Percentiles rank a stretch among this genome's conserved stretches.
phyloP scores from a whole-genome alignment of 2,113 vertebrate genomes.

The Chinchilla lanigera region DNA sequence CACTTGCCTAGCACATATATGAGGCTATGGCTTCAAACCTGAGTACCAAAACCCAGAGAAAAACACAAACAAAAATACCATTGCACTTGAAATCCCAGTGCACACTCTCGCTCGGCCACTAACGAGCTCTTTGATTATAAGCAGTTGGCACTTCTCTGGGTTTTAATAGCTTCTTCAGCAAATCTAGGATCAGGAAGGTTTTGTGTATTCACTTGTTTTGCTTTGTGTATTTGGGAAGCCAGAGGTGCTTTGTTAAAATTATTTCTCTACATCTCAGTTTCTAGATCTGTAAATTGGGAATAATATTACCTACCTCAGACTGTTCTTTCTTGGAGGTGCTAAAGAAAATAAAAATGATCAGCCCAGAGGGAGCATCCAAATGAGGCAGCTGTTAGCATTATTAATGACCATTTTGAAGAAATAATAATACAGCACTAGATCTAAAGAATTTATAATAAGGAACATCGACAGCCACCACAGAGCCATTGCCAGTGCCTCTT shows the following conservation, averaged over 20 bases:
- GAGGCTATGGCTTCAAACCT: not conserved
- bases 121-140: rapidly evolving
- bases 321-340: not conserved
- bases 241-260: not conserved
- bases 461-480: not conserved
- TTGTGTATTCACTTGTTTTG: not conserved
- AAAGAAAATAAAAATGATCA: not conserved
- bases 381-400: no score
- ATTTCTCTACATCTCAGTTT: not conserved
- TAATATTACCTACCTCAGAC: not conserved
- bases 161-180: not conserved
- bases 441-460: not conserved
- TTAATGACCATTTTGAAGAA: not conserved
- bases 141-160: rapidly evolving
- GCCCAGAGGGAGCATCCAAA: not conserved
- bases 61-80: not conserved
- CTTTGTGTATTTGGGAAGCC: not conserved
- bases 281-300: not conserved
- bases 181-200: not conserved
- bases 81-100: rapidly evolving
- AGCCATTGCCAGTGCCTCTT: not conserved
- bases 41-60: not conserved
- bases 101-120: rapidly evolving
- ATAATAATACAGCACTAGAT: not conserved
- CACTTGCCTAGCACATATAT: not conserved